A percentile compares a stretch with the other conserved stretches of the same genome.
Evolutionary conservation across 2,113 vertebrate genomes (phyloP).

Genomic region (Chloroceryle aenea): DNA sequence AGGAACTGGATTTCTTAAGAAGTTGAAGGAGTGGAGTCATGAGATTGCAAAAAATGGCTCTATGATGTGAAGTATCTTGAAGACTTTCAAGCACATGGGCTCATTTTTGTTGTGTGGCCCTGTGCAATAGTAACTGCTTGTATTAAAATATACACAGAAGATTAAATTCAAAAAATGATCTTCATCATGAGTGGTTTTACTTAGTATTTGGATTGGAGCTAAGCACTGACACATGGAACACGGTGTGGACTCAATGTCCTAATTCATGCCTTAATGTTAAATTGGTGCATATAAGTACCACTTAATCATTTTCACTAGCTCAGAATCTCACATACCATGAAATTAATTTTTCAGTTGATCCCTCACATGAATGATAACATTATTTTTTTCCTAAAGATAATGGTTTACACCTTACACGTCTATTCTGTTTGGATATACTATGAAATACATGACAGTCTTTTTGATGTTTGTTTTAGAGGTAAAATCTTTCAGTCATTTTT

Average conservation of each 20-base stretch:
- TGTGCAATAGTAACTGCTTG: not conserved
- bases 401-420: not conserved
- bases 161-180: not conserved
- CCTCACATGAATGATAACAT: conserved; percentile 14
- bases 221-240: not conserved
- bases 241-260: not conserved
- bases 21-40: not conserved
- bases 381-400: conserved; percentile 13
- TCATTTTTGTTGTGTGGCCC: not conserved
- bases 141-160: not conserved
- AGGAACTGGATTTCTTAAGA: not conserved
- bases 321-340: conserved; percentile 31
- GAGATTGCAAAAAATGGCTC: not conserved
- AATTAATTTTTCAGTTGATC: conserved; percentile 50
- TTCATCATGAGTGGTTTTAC: not conserved
- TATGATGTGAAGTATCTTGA: not conserved
- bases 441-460: not conserved
- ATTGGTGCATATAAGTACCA: not conserved
- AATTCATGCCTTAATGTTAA: conserved; percentile 1
- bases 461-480: conserved; percentile 22
- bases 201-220: not conserved
- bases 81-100: not conserved
- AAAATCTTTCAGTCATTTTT: conserved; percentile 37
- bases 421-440: not conserved
- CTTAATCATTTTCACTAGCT: conserved; percentile 5